Base-by-base conservation (phyloP, 2,888 invertebrate species). In the Erynnis tages region DNA sequence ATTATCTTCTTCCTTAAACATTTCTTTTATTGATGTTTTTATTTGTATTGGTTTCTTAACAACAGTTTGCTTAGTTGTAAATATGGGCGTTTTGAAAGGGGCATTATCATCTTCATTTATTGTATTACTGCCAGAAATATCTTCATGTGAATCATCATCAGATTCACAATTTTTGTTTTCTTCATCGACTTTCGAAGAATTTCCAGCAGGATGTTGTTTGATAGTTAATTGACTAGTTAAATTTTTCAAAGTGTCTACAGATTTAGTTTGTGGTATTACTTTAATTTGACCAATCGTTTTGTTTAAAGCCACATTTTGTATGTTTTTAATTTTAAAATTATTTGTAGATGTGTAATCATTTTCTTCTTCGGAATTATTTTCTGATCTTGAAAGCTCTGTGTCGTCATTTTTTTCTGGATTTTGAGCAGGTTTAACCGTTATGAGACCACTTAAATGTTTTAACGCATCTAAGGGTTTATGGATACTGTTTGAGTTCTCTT, bases 401-500 rank as follows among this genome's bases (percentile, higher is more conserved):
- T 56, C 35, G n/a, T 23, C 29, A 29, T 14, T 27, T 16, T 27
- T 17, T 27, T 47, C 43, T 64, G 67, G 14, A 35, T 54, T 60
- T 49, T 71, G 61, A 8, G 78, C 59, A 23, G 82, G 58, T 66
- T 84, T 86, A 1, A 86, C 67, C 43, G 80, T 80, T 41, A 79
- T 71, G 10, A 79, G 63, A 55, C 75, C 75, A 56, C 81, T 73
- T 54, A 83, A 69, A 65, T 71, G 76, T 66, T 81, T 81, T 50
- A 83, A 64, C 1, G 69, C 71, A 45, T 71, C 65, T 50, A 79
- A 59, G 43, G 78, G 63, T 17, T 58, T 66, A 41, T 50, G 10
- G 45, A 55, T 35, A 10, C 8, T 44, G 8, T 35, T 50, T 27
- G 25, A 14, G n/a, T 13, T 13, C 4, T 43, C 45, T 35, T 25